phyloP scores from a whole-genome alignment of 1,140 invertebrate species.

The Zelostemma sp. region DNA sequence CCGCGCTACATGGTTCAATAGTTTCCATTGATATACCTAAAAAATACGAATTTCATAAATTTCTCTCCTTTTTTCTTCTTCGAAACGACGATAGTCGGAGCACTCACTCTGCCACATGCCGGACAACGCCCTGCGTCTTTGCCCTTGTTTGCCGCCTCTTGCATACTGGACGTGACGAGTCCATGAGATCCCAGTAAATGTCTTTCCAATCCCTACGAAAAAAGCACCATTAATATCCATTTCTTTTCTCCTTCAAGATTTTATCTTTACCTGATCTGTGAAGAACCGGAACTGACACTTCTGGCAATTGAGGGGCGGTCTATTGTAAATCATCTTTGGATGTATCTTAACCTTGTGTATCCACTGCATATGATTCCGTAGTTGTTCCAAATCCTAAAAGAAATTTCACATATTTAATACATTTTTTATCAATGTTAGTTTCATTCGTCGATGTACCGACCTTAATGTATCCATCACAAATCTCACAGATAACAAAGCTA shows the following conservation, averaged over 20 bases:
- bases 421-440: too few species aligned
- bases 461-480: conserved; percentile 95
- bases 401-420: too few species aligned
- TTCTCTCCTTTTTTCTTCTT: neutral
- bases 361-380: conserved; percentile 96
- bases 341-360: conserved; percentile 97
- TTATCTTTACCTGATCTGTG: conserved; percentile 74
- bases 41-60: conserved; percentile 14
- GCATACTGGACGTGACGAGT: conserved; percentile 94
- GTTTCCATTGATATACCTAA: conserved; percentile 93
- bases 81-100: neutral
- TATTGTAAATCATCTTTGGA: conserved; percentile 95
- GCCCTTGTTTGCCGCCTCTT: conserved; percentile 94
- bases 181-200: conserved; percentile 94
- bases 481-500: conserved; percentile 94
- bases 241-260: neutral
- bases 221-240: neutral
- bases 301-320: conserved; percentile 94
- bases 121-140: conserved; percentile 88
- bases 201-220: conserved; percentile 84
- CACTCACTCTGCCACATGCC: conserved; percentile 1
- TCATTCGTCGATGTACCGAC: too few species aligned
- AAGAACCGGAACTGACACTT: conserved; percentile 94
- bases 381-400: conserved; percentile 84
- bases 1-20: conserved; percentile 89